Evolutionary conservation across 2,113 vertebrate genomes (phyloP).

Genomic region (Trachemys scripta): DNA sequence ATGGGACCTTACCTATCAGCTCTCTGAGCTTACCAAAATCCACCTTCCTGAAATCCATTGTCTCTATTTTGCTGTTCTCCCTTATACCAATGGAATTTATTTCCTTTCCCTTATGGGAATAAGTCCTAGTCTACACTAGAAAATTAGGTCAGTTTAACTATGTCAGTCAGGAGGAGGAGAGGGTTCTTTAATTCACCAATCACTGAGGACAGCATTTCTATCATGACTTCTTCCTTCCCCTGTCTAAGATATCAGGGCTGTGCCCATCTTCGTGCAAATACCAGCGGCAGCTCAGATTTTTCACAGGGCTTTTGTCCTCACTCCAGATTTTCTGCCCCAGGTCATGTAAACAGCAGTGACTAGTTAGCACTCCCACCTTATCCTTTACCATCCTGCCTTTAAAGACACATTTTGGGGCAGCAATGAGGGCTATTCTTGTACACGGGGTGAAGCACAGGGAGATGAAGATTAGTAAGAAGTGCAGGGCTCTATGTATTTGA

Average conservation of each 20-base stretch:
- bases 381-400: background rate
- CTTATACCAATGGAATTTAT: background rate
- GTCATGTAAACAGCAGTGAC: background rate
- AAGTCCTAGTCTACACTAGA: background rate
- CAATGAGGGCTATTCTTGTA: background rate
- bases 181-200: background rate
- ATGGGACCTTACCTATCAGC: too few species aligned
- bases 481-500: slow-evolving; percentile 10
- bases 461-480: slow-evolving; percentile 17
- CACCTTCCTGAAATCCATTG: too few species aligned
- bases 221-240: background rate
- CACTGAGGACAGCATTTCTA: background rate
- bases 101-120: background rate
- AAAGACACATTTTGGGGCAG: slow-evolving; percentile 26
- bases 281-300: background rate
- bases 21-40: too few species aligned
- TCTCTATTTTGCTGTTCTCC: too few species aligned
- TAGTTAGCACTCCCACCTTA: background rate
- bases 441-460: background rate
- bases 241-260: background rate
- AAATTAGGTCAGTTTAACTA: background rate
- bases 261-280: background rate
- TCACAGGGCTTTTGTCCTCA: background rate
- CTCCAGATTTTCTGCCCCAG: background rate
- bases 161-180: background rate